Evolutionary conservation across 2,797 vertebrate genomes (phyloP).

Genomic region (Merluccius polli): DNA sequence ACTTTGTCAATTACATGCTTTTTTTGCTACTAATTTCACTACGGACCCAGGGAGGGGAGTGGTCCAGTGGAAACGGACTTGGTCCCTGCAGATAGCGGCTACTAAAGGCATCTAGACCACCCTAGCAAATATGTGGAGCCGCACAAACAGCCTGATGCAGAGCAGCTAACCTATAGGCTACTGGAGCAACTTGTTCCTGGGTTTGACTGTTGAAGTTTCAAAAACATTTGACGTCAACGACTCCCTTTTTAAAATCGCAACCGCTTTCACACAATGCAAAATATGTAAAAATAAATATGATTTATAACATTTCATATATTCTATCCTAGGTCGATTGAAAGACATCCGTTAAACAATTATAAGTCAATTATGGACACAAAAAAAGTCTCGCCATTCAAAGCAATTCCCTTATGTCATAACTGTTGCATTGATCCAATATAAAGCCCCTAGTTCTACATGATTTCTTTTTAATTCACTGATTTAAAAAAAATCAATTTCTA

Average conservation of each 20-base stretch:
- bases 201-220: not conserved
- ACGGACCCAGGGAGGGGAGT: conserved; percentile 26
- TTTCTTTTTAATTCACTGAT: not conserved
- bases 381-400: not conserved
- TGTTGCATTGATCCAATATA: not conserved
- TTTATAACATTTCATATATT: not conserved
- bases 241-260: not conserved
- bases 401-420: not conserved
- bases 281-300: not conserved
- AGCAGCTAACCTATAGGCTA: not conserved
- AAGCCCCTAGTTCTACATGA: not conserved
- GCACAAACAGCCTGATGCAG: not conserved
- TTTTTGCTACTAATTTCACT: conserved; percentile 78
- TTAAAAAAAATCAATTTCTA: not conserved
- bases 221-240: not conserved
- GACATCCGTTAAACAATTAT: not conserved
- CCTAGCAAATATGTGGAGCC: not conserved
- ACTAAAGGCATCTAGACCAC: not conserved
- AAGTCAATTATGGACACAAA: not conserved
- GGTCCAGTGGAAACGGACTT: conserved; percentile 16
- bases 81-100: not conserved
- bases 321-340: not conserved
- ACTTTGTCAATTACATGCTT: conserved; percentile 94
- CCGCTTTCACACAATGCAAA: not conserved
- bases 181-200: not conserved